Conservation (phyloP, 2,888 invertebrate species). For the Corythucha ciliata region DNA sequence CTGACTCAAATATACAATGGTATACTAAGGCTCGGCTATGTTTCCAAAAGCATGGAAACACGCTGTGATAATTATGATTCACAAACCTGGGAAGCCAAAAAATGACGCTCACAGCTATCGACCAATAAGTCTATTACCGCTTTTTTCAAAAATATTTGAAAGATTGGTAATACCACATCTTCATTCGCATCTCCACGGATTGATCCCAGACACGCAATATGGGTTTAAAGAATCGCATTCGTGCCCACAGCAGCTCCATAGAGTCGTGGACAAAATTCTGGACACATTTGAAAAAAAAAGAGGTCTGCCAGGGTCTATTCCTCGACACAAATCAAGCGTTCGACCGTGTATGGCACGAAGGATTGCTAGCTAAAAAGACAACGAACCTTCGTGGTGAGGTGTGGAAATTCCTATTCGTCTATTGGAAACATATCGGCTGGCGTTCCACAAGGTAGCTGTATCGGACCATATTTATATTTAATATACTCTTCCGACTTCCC, state of each 20-base stretch:
- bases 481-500: constrained; percentile 11
- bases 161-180: not conserved
- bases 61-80: not conserved
- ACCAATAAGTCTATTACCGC: constrained; percentile 1
- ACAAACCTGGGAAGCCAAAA: not conserved
- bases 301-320: constrained; percentile 1
- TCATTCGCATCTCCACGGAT: not conserved
- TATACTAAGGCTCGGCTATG: not conserved
- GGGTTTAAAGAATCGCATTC: constrained; percentile 2
- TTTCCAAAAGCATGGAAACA: not conserved
- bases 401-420: not conserved
- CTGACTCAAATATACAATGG: constrained; percentile 2
- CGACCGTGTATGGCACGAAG: not conserved
- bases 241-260: not conserved
- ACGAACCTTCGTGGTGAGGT: constrained; percentile 12
- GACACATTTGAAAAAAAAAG: constrained; percentile 7
- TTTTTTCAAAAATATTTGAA: constrained; percentile 13
- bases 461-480: constrained; percentile 12
- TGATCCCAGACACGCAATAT: constrained; percentile 1
- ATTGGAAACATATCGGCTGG: constrained; percentile 5
- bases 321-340: constrained; percentile 15
- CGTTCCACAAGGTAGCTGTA: constrained; percentile 20
- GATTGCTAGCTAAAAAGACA: not conserved
- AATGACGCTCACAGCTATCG: not conserved
- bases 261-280: not conserved